phyloP scores from a whole-genome alignment of 64 coral and sea anemone species.

The Stylophora pistillata region DNA sequence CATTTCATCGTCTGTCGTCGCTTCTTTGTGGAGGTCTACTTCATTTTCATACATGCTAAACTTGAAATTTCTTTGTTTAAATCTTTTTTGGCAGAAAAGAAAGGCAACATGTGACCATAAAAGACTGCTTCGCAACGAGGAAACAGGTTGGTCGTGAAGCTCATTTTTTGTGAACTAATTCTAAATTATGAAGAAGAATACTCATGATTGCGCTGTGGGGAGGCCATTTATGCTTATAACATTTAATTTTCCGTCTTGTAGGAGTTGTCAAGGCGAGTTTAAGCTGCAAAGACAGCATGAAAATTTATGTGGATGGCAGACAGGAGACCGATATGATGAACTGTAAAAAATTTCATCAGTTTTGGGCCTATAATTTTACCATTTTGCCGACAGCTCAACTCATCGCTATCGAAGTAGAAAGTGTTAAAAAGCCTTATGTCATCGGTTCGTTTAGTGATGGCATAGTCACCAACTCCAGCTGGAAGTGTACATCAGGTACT shows the following conservation, averaged over 20 bases:
- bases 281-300: slow-evolving; percentile 10
- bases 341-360: too few relatives aligned
- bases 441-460: slow-evolving; percentile 51
- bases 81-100: slow-evolving; percentile 1
- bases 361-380: too few relatives aligned
- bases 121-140: neutral
- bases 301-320: slow-evolving; percentile 23
- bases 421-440: neutral
- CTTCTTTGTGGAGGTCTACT: neutral
- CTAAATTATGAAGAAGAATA: neutral
- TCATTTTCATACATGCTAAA: neutral
- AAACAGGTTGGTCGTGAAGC: neutral
- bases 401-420: slow-evolving; percentile 19
- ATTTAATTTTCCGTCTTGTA: neutral
- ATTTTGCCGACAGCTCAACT: neutral
- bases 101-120: neutral
- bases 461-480: slow-evolving; percentile 22
- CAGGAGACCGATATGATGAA: too few relatives aligned
- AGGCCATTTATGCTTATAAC: too few relatives aligned
- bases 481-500: slow-evolving; percentile 6
- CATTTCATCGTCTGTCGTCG: too few relatives aligned
- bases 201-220: too few relatives aligned
- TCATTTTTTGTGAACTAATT: too few relatives aligned
- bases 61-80: neutral
- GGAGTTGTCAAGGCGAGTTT: neutral